Conservation (phyloP, 2,113 vertebrate species). For the Oxyura jamaicensis region DNA sequence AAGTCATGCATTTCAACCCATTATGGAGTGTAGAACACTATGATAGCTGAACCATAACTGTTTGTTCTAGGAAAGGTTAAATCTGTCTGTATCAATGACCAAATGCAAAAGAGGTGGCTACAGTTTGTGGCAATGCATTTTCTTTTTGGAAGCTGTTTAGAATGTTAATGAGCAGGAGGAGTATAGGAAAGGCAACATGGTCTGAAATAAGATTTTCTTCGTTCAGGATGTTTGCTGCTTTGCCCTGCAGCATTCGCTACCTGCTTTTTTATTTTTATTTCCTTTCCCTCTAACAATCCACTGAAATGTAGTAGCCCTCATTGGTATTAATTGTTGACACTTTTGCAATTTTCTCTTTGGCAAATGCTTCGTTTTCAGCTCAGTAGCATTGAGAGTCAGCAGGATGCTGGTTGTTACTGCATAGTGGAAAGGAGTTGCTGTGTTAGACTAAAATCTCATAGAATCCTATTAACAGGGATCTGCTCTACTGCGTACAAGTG, state of each 20-base stretch:
- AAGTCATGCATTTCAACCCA: not conserved
- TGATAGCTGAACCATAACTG: not conserved
- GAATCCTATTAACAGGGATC: not conserved
- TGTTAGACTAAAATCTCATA: not conserved
- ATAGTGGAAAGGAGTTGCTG: not conserved
- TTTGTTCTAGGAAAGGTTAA: not conserved
- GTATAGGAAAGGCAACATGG: not conserved
- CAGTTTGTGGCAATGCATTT: not conserved
- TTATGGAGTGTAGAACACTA: not conserved
- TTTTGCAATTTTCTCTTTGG: not conserved
- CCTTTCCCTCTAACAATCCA: rapidly evolving
- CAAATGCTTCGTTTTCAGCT: constrained; percentile 34
- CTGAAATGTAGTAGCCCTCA: not conserved
- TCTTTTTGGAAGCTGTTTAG: not conserved
- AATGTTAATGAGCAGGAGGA: not conserved
- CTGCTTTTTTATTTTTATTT: not conserved
- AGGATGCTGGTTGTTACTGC: not conserved
- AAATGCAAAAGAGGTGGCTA: not conserved
- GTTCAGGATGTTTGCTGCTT: not conserved
- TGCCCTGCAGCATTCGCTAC: not conserved
- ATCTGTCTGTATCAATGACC: not conserved
- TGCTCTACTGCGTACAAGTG: not conserved
- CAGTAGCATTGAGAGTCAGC: not conserved
- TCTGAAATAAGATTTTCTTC: not conserved
- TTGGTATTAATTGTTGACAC: not conserved